Percentiles rank a stretch among this genome's conserved stretches.
Evolutionary conservation across 2,888 invertebrate species (phyloP).

Genomic region (Cactoblastis cactorum): DNA sequence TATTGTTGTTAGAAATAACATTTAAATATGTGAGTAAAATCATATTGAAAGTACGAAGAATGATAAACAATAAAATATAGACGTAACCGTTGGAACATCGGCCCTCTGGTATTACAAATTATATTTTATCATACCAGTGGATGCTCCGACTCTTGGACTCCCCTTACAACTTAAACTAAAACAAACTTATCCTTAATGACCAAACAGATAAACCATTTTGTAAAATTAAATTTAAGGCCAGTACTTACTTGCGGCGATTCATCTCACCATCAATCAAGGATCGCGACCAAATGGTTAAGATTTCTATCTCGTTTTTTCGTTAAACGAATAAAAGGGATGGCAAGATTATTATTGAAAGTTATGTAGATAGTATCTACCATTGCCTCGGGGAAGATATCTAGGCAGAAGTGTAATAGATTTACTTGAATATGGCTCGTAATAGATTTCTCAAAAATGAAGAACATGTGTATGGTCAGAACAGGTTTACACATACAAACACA

Average conservation of each 20-base stretch:
- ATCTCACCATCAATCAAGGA: constrained; percentile 55
- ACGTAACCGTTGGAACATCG: no score
- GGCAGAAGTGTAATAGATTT: constrained; percentile 51
- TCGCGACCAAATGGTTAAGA: constrained; percentile 20
- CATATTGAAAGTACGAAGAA: no score
- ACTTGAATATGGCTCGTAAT: constrained; percentile 25
- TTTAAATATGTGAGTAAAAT: no score
- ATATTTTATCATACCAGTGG: no score
- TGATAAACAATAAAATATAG: no score
- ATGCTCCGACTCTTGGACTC: no score
- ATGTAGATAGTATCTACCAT: constrained; percentile 33
- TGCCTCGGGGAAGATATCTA: constrained; percentile 36
- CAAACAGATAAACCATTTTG: constrained; percentile 32
- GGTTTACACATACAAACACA: no score
- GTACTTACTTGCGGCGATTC: constrained; percentile 41
- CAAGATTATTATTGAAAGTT: constrained; percentile 23
- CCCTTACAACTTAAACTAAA: no score
- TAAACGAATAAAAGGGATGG: neutral
- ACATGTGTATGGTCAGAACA: no score
- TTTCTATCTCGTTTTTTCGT: constrained; percentile 18
- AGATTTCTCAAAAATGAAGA: neutral
- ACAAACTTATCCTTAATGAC: constrained; percentile 41
- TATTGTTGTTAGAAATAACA: no score
- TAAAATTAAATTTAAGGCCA: constrained; percentile 47
- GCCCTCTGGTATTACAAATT: no score